A percentile compares a stretch with the other conserved stretches of the same genome.
Evolutionary conservation across 1,140 invertebrate species (phyloP).

Genomic region (Atta colombica): DNA sequence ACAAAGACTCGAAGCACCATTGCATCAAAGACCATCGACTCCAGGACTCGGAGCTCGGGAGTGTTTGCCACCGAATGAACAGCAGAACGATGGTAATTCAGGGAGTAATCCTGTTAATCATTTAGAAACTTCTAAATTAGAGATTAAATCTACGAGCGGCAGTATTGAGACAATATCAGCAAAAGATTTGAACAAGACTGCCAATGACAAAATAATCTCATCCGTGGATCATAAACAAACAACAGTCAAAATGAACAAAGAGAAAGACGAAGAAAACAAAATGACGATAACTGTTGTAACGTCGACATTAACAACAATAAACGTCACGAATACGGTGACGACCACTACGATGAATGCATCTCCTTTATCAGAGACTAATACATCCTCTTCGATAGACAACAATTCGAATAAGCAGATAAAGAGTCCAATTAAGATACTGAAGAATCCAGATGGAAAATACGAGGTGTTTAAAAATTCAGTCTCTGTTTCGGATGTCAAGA

Average conservation of each 20-base stretch:
- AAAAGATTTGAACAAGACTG: not conserved
- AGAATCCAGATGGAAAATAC: constrained; percentile 82
- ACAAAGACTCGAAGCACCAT: constrained; percentile 80
- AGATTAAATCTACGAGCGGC: not conserved
- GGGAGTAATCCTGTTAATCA: not conserved
- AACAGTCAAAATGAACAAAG: too few relatives aligned
- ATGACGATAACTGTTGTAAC: not conserved
- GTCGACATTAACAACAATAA: not conserved
- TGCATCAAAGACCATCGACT: constrained; percentile 82
- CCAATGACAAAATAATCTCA: not conserved
- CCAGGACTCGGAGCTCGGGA: constrained; percentile 79
- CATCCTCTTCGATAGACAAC: not conserved
- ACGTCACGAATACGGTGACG: not conserved
- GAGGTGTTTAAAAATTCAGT: constrained; percentile 75
- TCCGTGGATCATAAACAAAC: not conserved
- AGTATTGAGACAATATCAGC: not conserved
- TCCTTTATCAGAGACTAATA: not conserved
- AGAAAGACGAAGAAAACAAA: constrained; percentile 20
- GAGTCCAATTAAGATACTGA: constrained; percentile 83
- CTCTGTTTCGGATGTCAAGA: constrained; percentile 55
- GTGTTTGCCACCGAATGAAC: constrained; percentile 75
- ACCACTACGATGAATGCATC: not conserved
- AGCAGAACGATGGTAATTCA: not conserved
- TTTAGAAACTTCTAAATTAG: not conserved
- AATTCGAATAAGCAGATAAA: constrained; percentile 75